Evolutionary conservation across 2,797 vertebrate genomes (phyloP), one percentile per base, ranked within the genome.

Genomic region (Protosalanx chinensis): DNA sequence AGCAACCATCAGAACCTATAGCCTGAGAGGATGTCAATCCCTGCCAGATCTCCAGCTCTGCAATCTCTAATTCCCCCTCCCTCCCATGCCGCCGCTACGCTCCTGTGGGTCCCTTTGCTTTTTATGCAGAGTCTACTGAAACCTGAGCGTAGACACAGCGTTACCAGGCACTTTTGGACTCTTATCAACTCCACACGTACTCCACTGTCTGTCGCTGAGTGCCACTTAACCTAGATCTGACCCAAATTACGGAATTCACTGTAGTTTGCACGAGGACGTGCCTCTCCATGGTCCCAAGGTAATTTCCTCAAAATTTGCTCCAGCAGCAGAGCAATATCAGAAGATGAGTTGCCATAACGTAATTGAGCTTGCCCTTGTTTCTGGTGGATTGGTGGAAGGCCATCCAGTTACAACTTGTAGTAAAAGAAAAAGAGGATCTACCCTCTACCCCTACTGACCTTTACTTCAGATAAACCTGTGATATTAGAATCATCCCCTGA

Each of bases 1-100:
- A 87, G 84, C 84, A 81, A 79, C 74, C 82, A 76, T 70, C 70
- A 29, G 64, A 33, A 5, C 68, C 20, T 3, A 80, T 51, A 70
- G 70, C 53, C 57, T 6, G 16, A 8, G 68, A 67, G 74, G 49
- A 79, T 83, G 80, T 78, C 77, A 72, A 71, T 37, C 61, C 30
- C 32, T 20, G n/a, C 30, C 32, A 35, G 4, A 61, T 71, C 62
- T 74, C 68, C 20, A 46, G 29, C 16, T 60, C 5, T 30, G 33
- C 46, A 67, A 41, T 73, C 76, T 76, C 64, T 58, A 2, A 70
- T 74, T 74, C 70, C 16, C 6, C 15, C 18, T 74, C 73, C 70
- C 16, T 3, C 15, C 18, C 4, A 16, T 16, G 18, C 18, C 51
- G 4, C 51, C 16, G n/a, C 51, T 5, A 56, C 4, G 6, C 2